phyloP scores from a whole-genome alignment of 2,113 vertebrate species.

The Gallinago undulata region DNA sequence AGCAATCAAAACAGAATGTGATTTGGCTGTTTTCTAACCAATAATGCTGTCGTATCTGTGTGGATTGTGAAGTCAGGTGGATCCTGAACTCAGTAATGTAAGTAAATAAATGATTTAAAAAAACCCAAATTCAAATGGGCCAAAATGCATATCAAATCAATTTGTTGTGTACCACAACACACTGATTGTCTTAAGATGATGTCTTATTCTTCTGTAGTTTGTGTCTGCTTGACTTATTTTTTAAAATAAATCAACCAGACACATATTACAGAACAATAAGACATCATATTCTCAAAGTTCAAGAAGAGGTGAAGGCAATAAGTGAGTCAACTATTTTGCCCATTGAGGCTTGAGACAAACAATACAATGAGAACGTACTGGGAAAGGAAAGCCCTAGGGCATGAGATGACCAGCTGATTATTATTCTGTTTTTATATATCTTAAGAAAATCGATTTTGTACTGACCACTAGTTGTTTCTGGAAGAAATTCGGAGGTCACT shows the following conservation, averaged over 20 bases:
- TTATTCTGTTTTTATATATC: not conserved
- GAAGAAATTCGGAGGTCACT: not conserved
- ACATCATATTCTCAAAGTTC: not conserved
- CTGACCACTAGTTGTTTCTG: not conserved
- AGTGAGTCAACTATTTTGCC: not conserved
- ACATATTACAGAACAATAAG: not conserved
- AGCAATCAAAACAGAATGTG: not conserved
- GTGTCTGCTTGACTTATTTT: not conserved
- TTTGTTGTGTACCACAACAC: not conserved
- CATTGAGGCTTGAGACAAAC: not conserved
- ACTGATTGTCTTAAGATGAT: not conserved
- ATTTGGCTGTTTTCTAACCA: not conserved
- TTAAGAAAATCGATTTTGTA: not conserved
- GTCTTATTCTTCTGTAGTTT: not conserved
- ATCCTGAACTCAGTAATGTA: not conserved
- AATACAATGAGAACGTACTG: not conserved
- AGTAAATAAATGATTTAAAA: not conserved
- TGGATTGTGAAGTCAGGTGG: fast-evolving
- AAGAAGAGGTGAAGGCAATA: not conserved
- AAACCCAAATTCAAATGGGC: fast-evolving
- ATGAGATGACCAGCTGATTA: not conserved
- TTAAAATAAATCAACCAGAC: not conserved
- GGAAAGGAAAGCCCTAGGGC: not conserved
- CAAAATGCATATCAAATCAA: not conserved
- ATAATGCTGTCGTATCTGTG: fast-evolving